Evolutionary conservation across 2,888 invertebrate species (phyloP).

Genomic region (Oligia latruncula): DNA sequence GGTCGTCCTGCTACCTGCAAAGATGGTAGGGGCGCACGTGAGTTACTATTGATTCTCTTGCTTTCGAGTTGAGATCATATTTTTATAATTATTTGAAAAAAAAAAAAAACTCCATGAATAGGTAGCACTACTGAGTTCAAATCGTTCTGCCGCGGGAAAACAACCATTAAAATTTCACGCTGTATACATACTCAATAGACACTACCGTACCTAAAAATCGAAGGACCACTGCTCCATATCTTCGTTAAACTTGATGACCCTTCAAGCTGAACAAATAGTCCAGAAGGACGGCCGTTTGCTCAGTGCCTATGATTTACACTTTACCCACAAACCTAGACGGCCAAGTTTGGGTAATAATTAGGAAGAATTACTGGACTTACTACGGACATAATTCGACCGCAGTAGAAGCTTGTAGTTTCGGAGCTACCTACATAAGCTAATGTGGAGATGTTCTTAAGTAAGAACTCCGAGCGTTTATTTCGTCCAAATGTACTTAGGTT

Average conservation of each 20-base stretch:
- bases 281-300: conserved; percentile 47
- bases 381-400: neutral
- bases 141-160: too few species aligned
- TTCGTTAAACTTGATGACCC: conserved; percentile 36
- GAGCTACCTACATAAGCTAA: too few species aligned
- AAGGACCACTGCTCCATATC: conserved; percentile 49
- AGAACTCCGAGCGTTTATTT: neutral
- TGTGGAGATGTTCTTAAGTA: neutral
- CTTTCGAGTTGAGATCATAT: too few species aligned
- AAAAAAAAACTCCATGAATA: too few species aligned
- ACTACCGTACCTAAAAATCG: neutral
- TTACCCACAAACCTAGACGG: conserved; percentile 38
- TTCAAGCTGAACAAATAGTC: conserved; percentile 45
- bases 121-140: too few species aligned
- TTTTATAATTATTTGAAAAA: too few species aligned
- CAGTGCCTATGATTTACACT: conserved; percentile 50
- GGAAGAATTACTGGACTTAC: conserved; percentile 24
- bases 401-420: neutral
- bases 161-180: too few species aligned
- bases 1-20: too few species aligned
- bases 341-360: conserved; percentile 21
- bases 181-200: neutral
- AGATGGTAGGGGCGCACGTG: too few species aligned
- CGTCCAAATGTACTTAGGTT: neutral
- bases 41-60: too few species aligned